Evolutionary conservation across 2,113 vertebrate genomes (phyloP), one percentile per base, ranked within the genome.

Genomic region (Aegithalos caudatus): DNA sequence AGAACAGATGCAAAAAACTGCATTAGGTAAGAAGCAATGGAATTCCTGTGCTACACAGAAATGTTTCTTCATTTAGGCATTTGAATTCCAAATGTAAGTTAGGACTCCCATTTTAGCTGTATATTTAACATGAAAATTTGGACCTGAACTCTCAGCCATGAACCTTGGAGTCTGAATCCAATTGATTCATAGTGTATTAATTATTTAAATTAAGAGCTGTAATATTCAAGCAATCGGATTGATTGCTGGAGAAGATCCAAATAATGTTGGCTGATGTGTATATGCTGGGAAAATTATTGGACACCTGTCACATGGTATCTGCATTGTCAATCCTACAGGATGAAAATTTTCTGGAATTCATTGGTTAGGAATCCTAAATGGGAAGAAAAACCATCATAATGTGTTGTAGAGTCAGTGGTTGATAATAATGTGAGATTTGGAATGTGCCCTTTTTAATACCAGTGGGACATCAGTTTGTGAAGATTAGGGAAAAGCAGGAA

Each of bases 231-330:
- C 15, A 38, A 16, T 48, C 81, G 45, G 14, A 24, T 3, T 38
- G 72, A 24, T 47, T 61, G 61, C 9, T 89, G 48, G 16, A 61
- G 45, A 35, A 54, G 4, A 53, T n/a, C 12, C 16, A 45, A 15
- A 57, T 7, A 24, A n/a, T 1, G 2, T 4, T 38, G 15, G 22
- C 17, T 83, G 60, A 47, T 1, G 5, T 21, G 5, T 20, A 13
- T 57, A 29, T 74, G n/a, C 12, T 72, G 45, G 54, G 58, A 82
- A 91, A 58, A 54, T 48, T 76, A 1, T 2, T 54, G 29, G 29
- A 47, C 12, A 57, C 7, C 9, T 54, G 53, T 27, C 22, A n/a
- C 1, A 1, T 14, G 7, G 7, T n/a, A 35, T 27, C 18, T 64
- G 21, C 14, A 19, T n/a, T 35, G 25, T 40, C 18, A 53, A 0